phyloP scores from a whole-genome alignment of 2,113 vertebrate species.

The Rutilus rutilus region DNA sequence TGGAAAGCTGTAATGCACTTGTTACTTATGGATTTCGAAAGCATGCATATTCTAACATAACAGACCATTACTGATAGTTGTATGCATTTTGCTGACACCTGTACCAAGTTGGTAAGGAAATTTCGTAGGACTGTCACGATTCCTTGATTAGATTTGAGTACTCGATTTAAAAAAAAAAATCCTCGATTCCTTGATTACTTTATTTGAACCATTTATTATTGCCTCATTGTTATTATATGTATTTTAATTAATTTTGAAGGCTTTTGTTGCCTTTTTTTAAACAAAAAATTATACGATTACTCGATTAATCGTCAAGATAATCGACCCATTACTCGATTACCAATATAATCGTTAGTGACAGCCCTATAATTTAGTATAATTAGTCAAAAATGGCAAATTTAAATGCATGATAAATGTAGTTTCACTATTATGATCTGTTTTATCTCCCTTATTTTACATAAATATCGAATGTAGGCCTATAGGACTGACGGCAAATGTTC shows the following conservation, averaged over 20 bases:
- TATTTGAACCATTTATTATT: too few species aligned
- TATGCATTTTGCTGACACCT: background rate
- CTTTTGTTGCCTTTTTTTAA: too few species aligned
- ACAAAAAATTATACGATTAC: too few species aligned
- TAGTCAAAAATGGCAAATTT: background rate
- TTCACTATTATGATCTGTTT: background rate
- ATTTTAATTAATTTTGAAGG: too few species aligned
- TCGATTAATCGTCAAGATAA: too few species aligned
- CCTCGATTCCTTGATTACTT: too few species aligned
- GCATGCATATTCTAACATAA: background rate
- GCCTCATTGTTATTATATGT: too few species aligned
- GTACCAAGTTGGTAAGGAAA: background rate
- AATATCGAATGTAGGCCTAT: background rate
- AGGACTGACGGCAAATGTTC: background rate
- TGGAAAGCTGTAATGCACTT: background rate
- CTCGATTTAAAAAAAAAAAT: too few species aligned
- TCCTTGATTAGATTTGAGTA: too few species aligned
- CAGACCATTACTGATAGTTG: background rate
- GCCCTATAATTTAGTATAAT: background rate
- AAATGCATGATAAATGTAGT: background rate
- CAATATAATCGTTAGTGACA: too few species aligned
- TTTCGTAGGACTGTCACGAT: too few species aligned
- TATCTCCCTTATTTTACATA: background rate
- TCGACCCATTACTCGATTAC: too few species aligned
- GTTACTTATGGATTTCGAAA: slow-evolving; percentile 14